phyloP scores from a whole-genome alignment of 2,888 invertebrate species.

The Yponomeuta plumbellus region DNA sequence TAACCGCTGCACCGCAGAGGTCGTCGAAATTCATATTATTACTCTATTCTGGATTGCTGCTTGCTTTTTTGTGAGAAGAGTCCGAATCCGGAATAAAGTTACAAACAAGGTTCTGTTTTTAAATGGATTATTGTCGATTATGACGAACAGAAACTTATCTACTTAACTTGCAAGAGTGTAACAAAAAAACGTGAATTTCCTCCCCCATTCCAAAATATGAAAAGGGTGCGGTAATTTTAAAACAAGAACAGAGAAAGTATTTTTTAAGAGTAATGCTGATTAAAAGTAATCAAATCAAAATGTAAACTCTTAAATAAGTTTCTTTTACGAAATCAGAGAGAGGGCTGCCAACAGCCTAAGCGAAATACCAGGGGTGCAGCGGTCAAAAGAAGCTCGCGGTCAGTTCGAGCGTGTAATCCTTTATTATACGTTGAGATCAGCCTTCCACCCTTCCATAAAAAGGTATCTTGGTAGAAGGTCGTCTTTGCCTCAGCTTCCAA shows the following conservation, averaged over 20 bases:
- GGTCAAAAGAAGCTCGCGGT: slow-evolving; percentile 22
- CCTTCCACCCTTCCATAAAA: background rate
- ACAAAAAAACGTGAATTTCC: background rate
- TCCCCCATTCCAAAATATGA: background rate
- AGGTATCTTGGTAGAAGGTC: background rate
- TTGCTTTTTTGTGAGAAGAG: no score
- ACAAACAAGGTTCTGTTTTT: no score
- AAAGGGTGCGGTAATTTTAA: background rate
- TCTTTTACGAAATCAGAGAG: background rate
- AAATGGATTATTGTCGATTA: background rate
- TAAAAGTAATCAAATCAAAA: background rate
- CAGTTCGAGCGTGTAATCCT: slow-evolving; percentile 39
- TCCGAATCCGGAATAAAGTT: no score
- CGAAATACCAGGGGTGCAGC: background rate
- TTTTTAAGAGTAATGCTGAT: background rate
- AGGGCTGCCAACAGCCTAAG: background rate
- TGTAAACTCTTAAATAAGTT: background rate
- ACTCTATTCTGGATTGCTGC: no score
- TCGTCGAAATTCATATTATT: no score
- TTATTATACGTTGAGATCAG: slow-evolving; percentile 23
- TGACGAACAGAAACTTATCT: background rate
- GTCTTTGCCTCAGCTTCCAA: background rate
- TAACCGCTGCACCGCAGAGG: no score
- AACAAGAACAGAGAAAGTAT: background rate
- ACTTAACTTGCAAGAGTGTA: background rate